phyloP scores from a whole-genome alignment of 53 echinoderm and acorn worm genomes.

The Stichopus horrens region DNA sequence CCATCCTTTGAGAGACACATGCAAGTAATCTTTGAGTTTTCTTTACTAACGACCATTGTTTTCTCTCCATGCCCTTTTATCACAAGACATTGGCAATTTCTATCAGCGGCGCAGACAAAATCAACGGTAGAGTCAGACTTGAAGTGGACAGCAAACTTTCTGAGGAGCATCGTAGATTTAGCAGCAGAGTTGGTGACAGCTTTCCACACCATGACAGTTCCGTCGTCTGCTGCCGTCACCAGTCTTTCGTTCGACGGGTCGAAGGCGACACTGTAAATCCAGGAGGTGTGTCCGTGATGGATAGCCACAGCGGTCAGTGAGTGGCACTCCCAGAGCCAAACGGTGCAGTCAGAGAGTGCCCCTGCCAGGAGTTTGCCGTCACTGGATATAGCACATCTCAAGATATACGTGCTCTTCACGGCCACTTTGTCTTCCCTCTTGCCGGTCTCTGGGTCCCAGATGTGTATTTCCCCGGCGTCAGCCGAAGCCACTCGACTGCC shows the following conservation, averaged over 20 bases:
- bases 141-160: constrained; percentile 42
- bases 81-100: constrained; percentile 25
- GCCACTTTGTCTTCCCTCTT: constrained; percentile 42
- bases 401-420: constrained; percentile 42
- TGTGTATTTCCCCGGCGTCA: constrained; percentile 58
- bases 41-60: constrained; percentile 23
- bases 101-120: constrained; percentile 35
- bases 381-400: constrained; percentile 73
- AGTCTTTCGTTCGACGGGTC: constrained; percentile 65
- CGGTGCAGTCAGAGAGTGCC: constrained; percentile 77
- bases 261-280: constrained; percentile 86
- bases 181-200: constrained; percentile 17
- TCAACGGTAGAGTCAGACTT: constrained; percentile 12
- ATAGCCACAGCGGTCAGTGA: constrained; percentile 60
- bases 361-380: constrained; percentile 62
- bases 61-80: neutral
- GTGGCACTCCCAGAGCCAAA: constrained; percentile 63
- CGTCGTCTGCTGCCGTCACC: constrained; percentile 83
- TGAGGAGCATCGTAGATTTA: constrained; percentile 17
- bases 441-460: constrained; percentile 61
- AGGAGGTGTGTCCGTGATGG: constrained; percentile 80
- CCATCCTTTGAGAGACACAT: constrained; percentile 55
- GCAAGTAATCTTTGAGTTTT: constrained; percentile 41
- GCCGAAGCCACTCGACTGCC: constrained; percentile 67
- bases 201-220: constrained; percentile 79